These are phyloP conservation scores for Cyphomyrus discorhynchus DNA, from an alignment of 2,113 vertebrate species.

Conservation along the genomic window DNA sequence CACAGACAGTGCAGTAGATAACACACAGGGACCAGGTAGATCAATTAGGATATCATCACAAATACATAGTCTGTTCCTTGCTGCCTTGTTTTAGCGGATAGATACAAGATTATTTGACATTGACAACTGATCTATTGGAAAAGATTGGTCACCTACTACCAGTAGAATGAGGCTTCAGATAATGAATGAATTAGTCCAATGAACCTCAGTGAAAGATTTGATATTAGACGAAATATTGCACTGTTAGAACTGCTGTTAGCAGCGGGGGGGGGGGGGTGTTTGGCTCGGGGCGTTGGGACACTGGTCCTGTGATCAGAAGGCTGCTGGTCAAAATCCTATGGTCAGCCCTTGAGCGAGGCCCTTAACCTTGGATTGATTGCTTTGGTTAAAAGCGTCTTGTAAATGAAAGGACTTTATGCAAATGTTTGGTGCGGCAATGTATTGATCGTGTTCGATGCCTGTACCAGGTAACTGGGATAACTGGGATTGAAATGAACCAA, in stretches of 20 bases:
- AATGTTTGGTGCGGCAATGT: background rate
- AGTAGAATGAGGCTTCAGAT: background rate
- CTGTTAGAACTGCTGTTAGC: background rate
- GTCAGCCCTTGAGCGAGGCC: background rate
- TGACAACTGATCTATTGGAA: background rate
- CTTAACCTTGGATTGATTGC: background rate
- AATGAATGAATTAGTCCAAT: background rate
- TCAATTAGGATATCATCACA: background rate
- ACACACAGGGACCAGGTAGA: background rate
- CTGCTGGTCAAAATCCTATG: background rate
- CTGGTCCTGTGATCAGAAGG: background rate
- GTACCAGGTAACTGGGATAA: background rate
- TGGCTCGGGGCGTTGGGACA: background rate
- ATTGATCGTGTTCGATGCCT: background rate
- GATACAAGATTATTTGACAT: background rate
- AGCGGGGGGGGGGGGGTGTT: background rate
- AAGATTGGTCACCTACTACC: background rate
- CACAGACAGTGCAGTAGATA: background rate
- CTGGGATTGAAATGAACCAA: background rate
- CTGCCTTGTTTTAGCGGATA: background rate
- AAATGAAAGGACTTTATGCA: background rate
- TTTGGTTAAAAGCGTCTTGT: background rate
- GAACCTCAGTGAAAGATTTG: background rate
- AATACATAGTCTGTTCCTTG: background rate
- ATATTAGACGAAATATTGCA: background rate